Conservation (phyloP, 2,888 invertebrate species). For the Orchesella flavescens region DNA sequence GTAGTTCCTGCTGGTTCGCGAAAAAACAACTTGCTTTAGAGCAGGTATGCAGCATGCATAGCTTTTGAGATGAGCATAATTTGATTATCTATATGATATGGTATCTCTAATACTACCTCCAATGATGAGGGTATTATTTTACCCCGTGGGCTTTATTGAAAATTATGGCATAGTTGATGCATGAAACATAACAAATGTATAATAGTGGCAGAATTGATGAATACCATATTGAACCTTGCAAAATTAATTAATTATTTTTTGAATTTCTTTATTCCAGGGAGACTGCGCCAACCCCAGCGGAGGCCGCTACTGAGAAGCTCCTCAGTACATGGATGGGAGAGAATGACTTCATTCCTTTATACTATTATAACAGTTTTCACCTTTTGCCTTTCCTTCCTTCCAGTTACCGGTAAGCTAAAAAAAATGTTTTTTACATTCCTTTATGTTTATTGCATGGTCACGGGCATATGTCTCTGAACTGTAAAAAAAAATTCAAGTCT, state of each 20-base stretch:
- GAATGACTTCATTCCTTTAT: slow-evolving; percentile 72
- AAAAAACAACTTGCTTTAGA: background rate
- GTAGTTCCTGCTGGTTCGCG: background rate
- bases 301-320: slow-evolving; percentile 67
- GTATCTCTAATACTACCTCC: background rate
- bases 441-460: background rate
- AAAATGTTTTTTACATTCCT: background rate
- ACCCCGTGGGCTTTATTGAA: background rate
- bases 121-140: background rate
- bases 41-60: background rate
- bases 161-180: background rate
- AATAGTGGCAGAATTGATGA: too few relatives aligned
- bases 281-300: slow-evolving; percentile 69
- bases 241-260: background rate
- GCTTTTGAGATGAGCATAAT: background rate
- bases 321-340: slow-evolving; percentile 66
- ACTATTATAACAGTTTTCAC: slow-evolving; percentile 70
- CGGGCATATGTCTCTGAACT: too few relatives aligned
- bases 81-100: background rate
- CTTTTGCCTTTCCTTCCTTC: slow-evolving; percentile 71
- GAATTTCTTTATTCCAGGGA: slow-evolving; percentile 68
- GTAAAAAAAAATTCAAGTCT: background rate
- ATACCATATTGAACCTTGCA: too few relatives aligned
- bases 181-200: background rate
- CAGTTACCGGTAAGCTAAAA: slow-evolving; percentile 69